Evolutionary conservation across 2,888 invertebrate species (phyloP).

Genomic region (Vanessa cardui): DNA sequence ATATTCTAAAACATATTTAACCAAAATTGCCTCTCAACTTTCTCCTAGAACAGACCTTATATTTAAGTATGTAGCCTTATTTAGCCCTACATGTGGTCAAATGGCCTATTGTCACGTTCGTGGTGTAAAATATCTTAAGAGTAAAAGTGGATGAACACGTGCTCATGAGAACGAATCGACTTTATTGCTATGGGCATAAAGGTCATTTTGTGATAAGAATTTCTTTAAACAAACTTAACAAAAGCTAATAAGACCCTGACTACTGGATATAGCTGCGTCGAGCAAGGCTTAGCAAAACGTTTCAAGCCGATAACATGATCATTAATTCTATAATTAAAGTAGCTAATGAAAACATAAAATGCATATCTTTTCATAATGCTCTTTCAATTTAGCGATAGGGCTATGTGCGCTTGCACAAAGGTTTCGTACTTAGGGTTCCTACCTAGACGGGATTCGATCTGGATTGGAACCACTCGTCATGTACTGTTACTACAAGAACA

Average conservation of each 20-base stretch:
- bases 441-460: too few relatives aligned
- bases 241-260: constrained; percentile 6
- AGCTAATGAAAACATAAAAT: too few relatives aligned
- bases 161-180: constrained; percentile 16
- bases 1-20: constrained; percentile 12
- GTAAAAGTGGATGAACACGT: constrained; percentile 33
- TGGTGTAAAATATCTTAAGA: constrained; percentile 44
- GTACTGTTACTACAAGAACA: too few relatives aligned
- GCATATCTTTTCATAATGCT: too few relatives aligned
- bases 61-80: constrained; percentile 36
- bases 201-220: constrained; percentile 5
- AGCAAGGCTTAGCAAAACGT: too few relatives aligned
- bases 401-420: too few relatives aligned
- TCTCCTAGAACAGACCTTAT: constrained; percentile 37
- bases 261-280: background rate
- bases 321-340: too few relatives aligned
- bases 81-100: constrained; percentile 43
- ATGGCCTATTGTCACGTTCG: constrained; percentile 49
- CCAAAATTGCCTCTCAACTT: constrained; percentile 34
- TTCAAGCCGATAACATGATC: too few relatives aligned
- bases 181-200: background rate
- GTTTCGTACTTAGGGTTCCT: too few relatives aligned
- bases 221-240: constrained; percentile 14
- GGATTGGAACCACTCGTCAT: too few relatives aligned
- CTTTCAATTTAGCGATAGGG: too few relatives aligned